These are phyloP conservation scores for Natrix natrix DNA, from an alignment of 2,797 vertebrate species.

Conservation along the genomic window DNA sequence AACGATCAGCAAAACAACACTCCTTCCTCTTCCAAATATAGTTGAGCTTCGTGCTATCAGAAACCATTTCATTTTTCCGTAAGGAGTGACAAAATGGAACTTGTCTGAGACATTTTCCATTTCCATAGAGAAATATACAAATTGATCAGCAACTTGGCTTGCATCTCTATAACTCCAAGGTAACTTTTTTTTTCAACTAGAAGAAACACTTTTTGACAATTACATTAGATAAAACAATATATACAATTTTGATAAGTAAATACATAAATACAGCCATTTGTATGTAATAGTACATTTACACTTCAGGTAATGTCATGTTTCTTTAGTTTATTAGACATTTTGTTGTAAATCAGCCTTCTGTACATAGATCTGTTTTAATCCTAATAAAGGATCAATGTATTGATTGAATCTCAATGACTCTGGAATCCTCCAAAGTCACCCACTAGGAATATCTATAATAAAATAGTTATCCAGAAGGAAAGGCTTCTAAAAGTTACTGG, in stretches of 20 bases:
- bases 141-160: conserved; percentile 77
- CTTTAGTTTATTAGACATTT: conserved; percentile 70
- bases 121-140: conserved; percentile 66
- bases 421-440: conserved; percentile 56
- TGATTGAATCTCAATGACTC: conserved; percentile 56
- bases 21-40: conserved; percentile 55
- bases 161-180: conserved; percentile 74
- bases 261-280: conserved; percentile 77
- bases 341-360: conserved; percentile 70
- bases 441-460: conserved; percentile 55
- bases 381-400: conserved; percentile 53
- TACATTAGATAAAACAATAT: conserved; percentile 76
- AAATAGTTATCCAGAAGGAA: conserved; percentile 62
- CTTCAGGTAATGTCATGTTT: conserved; percentile 67
- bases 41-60: conserved; percentile 53
- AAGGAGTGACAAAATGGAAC: conserved; percentile 56
- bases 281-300: conserved; percentile 72
- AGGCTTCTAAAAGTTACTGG: conserved; percentile 23
- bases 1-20: conserved; percentile 50
- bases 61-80: conserved; percentile 58
- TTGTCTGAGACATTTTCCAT: conserved; percentile 61
- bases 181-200: conserved; percentile 69
- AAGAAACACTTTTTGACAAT: conserved; percentile 76
- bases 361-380: conserved; percentile 24
- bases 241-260: conserved; percentile 81